Percentiles rank a stretch among this genome's conserved stretches.
These are phyloP conservation scores for Pantherophis alleghaniensis DNA, from an alignment of 2,797 vertebrate genomes.

Conservation along the genomic window DNA sequence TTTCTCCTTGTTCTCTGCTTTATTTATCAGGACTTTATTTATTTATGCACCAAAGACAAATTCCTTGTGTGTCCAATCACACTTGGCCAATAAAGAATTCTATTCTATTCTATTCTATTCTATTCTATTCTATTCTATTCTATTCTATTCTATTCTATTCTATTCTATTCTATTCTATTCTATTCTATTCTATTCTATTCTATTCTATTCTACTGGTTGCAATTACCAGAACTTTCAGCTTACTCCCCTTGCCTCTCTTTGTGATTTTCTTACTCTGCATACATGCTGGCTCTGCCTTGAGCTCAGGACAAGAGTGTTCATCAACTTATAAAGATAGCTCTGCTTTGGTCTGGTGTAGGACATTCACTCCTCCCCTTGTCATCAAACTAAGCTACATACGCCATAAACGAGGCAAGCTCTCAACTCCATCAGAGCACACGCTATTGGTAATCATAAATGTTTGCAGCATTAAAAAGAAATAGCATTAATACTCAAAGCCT, in stretches of 20 bases:
- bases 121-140: too few relatives aligned
- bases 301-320: background rate
- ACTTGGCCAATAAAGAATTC: too few relatives aligned
- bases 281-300: background rate
- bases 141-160: too few relatives aligned
- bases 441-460: background rate
- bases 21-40: background rate
- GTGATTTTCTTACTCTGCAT: background rate
- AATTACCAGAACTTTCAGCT: background rate
- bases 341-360: background rate
- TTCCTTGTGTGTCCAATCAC: too few relatives aligned
- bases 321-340: background rate
- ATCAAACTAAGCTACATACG: background rate
- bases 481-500: background rate
- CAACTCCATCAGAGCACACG: background rate
- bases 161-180: too few relatives aligned
- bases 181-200: too few relatives aligned
- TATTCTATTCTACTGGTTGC: background rate
- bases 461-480: background rate
- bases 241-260: background rate
- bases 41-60: too few relatives aligned
- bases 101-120: too few relatives aligned
- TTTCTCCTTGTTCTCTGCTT: background rate
- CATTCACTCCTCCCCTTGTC: background rate
- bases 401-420: background rate